These are phyloP conservation scores for Sorex araneus DNA, from an alignment of 2,113 vertebrate species.

Conservation along the genomic window DNA sequence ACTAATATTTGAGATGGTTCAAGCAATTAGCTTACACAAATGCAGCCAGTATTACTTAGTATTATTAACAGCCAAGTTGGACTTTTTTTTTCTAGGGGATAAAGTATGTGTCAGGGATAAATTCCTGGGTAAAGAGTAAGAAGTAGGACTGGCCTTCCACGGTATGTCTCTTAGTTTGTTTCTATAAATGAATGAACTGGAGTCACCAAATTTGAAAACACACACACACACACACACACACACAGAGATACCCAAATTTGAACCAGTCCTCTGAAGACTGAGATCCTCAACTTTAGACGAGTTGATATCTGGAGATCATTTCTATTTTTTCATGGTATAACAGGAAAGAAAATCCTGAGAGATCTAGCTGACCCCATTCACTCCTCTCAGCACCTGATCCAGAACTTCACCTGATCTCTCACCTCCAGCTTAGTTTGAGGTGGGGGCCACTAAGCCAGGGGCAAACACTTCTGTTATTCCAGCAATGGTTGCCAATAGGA, in stretches of 20 bases:
- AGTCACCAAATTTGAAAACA: background rate
- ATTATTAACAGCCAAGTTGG: background rate
- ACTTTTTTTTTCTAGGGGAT: background rate
- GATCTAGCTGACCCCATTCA: background rate
- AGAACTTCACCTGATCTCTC: background rate
- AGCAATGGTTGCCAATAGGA: too few species aligned
- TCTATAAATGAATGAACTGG: background rate
- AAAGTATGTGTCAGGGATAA: background rate
- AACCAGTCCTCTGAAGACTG: background rate
- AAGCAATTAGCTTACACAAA: background rate
- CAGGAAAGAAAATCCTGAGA: background rate
- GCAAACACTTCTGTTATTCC: too few species aligned
- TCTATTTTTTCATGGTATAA: background rate
- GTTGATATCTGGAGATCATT: background rate
- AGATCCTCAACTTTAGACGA: background rate
- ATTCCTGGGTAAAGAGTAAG: background rate
- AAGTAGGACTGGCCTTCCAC: background rate
- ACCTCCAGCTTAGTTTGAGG: background rate
- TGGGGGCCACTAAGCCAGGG: background rate
- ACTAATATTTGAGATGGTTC: background rate
- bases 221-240: background rate
- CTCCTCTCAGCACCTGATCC: background rate
- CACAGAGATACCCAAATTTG: background rate
- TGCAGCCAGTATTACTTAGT: background rate
- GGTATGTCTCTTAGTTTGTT: background rate